Base-by-base conservation (phyloP, 2,797 vertebrate species). In the Halcyon badia region DNA sequence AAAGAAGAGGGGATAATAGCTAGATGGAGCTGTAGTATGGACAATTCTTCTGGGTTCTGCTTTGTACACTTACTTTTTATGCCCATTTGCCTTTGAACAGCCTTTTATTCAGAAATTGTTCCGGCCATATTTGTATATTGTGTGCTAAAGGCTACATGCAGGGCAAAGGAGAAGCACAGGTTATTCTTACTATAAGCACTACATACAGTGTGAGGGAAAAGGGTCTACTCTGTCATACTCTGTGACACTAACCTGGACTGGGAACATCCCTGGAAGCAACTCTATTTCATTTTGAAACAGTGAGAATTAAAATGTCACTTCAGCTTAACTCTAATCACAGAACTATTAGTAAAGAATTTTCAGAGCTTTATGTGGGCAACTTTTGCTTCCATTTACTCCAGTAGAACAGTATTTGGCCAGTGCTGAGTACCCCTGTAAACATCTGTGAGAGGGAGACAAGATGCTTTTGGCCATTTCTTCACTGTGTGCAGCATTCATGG, bases 1-100 rank as follows among this genome's bases (percentile, higher is more conserved):
- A 42, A 46, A 70, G 58, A 91, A 37, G 37, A 39, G 46, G 41
- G 16, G 8, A 89, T 87, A 87, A 90, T 90, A 93, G 91, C 88
- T 94, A 95, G 88, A 87, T 90, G 86, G 78, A 94, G 83, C 86
- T 93, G 61, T 68, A 85, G 81, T 20, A 81, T 87, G 95, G 72
- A 49, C 57, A 54, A n/a, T 87, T 73, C 62, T 91, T 56, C 30
- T 41, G 24, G 15, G 9, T 77, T 81, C 52, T 76, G 49, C 64
- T 68, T 84, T 87, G 54, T 25, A 46, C 46, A 35, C 20, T 62
- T 71, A 19, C 41, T 71, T 65, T 51, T 93, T 54, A 51, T 31
- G 10, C 26, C 28, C 14, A 14, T 70, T 62, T 87, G 37, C 28
- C 60, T 97, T 91, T 87, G 80, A 81, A 72, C 20, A 68, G 18